Base-by-base conservation (phyloP, 2,113 vertebrate species). In the Drymodes brunneopygia region DNA sequence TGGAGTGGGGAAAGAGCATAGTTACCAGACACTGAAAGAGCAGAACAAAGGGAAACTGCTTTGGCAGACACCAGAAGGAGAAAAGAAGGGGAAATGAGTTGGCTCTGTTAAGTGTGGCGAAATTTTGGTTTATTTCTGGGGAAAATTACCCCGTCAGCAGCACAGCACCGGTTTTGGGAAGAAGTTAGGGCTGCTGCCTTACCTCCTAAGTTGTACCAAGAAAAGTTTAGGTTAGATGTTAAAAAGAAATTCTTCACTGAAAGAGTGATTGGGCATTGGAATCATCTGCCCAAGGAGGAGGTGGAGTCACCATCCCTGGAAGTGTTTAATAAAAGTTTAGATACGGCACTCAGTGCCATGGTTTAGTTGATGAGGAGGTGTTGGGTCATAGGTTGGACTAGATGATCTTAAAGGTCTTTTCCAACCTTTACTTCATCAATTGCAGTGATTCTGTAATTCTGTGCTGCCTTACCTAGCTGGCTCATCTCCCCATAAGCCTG, bases 1-100 rank as follows among this genome's bases (percentile, higher is more conserved):
- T 99, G 91, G 33, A 42, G 38, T 6, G 62, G 42, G 44, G 74
- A 61, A 17, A 81, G 24, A 35, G 38, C 18, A 31, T 35, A 10
- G 33, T 61, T 58, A 33, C 10, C 11, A 42, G 28, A 19, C 6
- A 9, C 7, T 0, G 2, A 14, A 33, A 21, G 27, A 23, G 16
- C 24, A 45, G 36, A 22, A 77, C 14, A 12, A 36, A 33, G 18
- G 33, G 31, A 45, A 69, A 36, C 2, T 10, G 15, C 7, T 44
- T 62, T 17, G 47, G 16, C 5, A 15, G 18, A 12, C 5, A 17
- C 6, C 36, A 57, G 67, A 38, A 71, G n/a, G 51, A 65, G 45
- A 42, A 23, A 50, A 28, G 7, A 54, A 24, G 10, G 19, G 23
- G 23, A 20, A 33, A 28, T 15, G 18, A 9, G 18, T 64, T 67